Evolutionary conservation across 2,888 invertebrate genomes (phyloP).

Genomic region (Automeris io): DNA sequence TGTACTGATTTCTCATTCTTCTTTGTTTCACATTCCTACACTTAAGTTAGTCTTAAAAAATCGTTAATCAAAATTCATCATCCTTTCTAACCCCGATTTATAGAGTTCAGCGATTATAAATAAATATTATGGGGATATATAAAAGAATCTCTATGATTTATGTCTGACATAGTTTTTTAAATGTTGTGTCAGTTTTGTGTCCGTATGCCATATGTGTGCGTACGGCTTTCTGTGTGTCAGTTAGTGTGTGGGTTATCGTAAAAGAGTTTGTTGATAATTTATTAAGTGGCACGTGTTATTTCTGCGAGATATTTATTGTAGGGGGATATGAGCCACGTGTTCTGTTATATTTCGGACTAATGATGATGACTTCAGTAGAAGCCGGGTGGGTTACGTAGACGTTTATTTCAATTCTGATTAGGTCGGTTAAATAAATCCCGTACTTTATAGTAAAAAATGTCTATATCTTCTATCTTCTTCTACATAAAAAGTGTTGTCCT

Average conservation of each 20-base stretch:
- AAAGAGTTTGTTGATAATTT: not conserved
- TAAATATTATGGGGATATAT: constrained; percentile 15
- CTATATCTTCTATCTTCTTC: too few species aligned
- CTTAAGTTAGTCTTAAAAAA: too few species aligned
- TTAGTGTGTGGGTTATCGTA: not conserved
- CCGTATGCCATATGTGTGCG: not conserved
- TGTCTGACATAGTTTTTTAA: constrained; percentile 12
- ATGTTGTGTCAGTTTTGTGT: too few species aligned
- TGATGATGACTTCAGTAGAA: not conserved
- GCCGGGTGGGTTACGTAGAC: too few species aligned
- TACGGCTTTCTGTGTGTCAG: not conserved
- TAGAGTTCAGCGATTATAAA: constrained; percentile 16
- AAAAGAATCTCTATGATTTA: constrained; percentile 18
- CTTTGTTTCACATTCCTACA: too few species aligned
- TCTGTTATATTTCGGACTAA: not conserved
- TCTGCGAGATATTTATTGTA: not conserved
- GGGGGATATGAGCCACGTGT: not conserved
- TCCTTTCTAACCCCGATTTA: constrained; percentile 3
- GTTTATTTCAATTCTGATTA: too few species aligned
- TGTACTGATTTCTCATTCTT: too few species aligned
- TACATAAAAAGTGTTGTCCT: too few species aligned
- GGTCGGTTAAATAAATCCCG: too few species aligned
- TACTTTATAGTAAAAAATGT: too few species aligned
- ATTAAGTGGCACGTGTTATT: constrained; percentile 1
- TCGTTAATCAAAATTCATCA: not conserved